These are phyloP conservation scores for Zalophus californianus DNA, from an alignment of 2,797 vertebrate species.

Conservation along the genomic window DNA sequence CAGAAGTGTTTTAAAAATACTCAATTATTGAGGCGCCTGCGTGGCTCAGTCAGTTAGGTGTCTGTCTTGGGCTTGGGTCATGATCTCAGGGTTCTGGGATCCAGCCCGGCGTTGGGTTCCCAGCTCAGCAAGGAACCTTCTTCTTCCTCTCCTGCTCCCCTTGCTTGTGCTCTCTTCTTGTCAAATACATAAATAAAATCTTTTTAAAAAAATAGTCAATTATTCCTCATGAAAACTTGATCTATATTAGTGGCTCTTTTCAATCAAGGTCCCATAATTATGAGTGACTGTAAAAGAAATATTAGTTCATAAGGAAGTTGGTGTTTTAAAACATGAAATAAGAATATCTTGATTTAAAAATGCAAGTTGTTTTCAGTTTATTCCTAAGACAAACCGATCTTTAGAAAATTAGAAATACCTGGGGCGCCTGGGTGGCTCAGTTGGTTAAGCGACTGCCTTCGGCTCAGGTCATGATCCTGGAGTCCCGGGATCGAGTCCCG, in stretches of 20 bases:
- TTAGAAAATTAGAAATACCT: background rate
- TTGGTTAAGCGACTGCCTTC: no score
- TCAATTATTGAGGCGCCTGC: background rate
- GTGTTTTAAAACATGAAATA: slow-evolving; percentile 18
- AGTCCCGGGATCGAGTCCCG: no score
- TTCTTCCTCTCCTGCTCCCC: no score
- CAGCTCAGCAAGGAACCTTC: no score
- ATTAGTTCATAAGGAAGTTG: background rate
- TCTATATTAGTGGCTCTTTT: background rate
- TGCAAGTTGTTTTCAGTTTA: background rate
- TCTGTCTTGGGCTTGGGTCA: no score
- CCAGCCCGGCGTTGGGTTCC: no score
- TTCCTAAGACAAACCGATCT: background rate
- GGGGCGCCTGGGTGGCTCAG: no score
- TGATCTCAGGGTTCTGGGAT: no score
- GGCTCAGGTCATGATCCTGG: no score
- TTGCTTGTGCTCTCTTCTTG: no score
- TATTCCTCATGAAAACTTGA: background rate
- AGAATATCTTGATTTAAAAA: background rate
- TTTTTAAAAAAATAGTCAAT: background rate
- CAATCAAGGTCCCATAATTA: background rate
- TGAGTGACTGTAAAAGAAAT: background rate
- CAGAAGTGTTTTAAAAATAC: background rate
- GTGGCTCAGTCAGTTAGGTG: no score
- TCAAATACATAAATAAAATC: background rate